A percentile compares a stretch with the other conserved stretches of the same genome.
These are phyloP conservation scores for Hetaerina titia DNA, from an alignment of 2,888 invertebrate genomes.

Conservation along the genomic window DNA sequence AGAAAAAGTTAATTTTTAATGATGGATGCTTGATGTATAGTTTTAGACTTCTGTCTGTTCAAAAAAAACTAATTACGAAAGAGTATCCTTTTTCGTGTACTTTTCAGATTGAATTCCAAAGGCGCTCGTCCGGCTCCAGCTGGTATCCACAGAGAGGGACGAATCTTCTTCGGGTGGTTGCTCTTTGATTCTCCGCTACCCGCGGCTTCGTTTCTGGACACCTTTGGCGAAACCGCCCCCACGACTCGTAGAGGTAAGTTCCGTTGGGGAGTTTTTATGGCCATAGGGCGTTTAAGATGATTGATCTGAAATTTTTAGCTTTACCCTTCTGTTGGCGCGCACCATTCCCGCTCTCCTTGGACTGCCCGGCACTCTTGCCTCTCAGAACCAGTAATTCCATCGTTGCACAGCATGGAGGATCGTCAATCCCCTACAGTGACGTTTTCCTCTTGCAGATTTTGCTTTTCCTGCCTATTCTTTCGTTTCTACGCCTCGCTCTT, in stretches of 20 bases:
- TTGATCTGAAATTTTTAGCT: neutral
- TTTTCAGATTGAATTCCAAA: no score
- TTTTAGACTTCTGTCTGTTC: no score
- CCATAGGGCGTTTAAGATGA: neutral
- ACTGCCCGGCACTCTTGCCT: neutral
- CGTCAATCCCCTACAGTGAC: neutral
- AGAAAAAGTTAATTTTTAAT: no score
- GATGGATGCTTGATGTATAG: no score
- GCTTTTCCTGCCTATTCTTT: neutral
- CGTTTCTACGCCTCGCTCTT: neutral
- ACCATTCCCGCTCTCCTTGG: conserved; percentile 1
- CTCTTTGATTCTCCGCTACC: neutral
- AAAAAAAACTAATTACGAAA: no score
- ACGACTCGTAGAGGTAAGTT: neutral
- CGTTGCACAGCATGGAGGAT: neutral
- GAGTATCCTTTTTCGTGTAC: no score
- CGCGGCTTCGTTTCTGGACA: neutral
- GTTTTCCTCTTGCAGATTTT: neutral
- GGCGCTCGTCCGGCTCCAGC: neutral
- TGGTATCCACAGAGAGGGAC: neutral
- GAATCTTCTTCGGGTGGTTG: neutral
- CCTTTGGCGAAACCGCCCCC: neutral
- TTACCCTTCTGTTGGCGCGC: neutral
- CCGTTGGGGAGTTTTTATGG: neutral
- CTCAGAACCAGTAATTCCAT: conserved; percentile 12